Evolutionary conservation across 2,797 vertebrate species (phyloP).

Genomic region (Graptemys geographica): DNA sequence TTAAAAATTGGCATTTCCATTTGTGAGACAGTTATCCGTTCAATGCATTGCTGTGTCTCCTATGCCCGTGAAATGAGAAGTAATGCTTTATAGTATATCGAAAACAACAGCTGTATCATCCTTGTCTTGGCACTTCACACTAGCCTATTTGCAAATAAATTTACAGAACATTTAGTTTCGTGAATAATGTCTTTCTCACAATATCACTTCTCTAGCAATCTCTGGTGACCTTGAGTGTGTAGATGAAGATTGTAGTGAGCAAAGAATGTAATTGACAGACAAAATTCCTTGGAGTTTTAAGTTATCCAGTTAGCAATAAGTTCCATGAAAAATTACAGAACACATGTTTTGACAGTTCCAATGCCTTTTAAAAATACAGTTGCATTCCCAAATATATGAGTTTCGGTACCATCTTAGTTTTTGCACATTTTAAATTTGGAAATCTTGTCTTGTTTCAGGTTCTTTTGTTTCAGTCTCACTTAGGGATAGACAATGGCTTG

Average conservation of each 20-base stretch:
- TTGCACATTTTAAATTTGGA: background rate
- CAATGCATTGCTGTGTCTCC: background rate
- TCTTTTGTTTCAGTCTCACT: conserved; percentile 7
- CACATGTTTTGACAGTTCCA: background rate
- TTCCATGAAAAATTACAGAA: background rate
- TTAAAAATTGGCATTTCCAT: background rate
- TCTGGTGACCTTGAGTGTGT: background rate
- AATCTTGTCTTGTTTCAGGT: background rate
- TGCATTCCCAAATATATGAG: fast-evolving
- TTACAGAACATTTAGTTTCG: conserved; percentile 6
- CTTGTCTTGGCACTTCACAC: background rate
- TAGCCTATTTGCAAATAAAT: conserved; percentile 29
- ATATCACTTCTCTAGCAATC: background rate
- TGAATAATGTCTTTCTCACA: conserved; percentile 9
- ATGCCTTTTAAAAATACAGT: background rate
- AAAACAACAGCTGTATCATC: background rate
- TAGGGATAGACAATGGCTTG: background rate
- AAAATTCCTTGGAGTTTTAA: conserved; percentile 7
- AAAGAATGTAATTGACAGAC: conserved; percentile 15
- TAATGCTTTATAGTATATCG: conserved; percentile 5
- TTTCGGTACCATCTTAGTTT: background rate
- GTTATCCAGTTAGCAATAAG: background rate
- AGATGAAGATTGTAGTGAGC: background rate
- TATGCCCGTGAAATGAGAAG: background rate
- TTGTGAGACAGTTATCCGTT: background rate